Percentiles rank a stretch among this genome's conserved stretches.
Conservation (phyloP, 2,113 vertebrate genomes). For the Dipodomys stephensi region DNA sequence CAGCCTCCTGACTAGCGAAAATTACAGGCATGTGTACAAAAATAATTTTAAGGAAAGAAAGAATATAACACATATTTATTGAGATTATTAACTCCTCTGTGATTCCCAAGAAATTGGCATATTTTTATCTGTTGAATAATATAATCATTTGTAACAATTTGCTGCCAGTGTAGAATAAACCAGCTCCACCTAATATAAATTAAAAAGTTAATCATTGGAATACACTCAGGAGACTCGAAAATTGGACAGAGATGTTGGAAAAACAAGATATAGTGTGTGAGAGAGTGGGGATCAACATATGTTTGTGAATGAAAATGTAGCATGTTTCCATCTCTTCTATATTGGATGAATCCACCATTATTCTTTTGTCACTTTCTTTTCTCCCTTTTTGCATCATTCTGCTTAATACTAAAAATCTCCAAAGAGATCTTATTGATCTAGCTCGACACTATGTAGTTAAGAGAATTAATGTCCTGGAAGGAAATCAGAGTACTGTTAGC, state of each 20-base stretch:
- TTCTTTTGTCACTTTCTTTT: background rate
- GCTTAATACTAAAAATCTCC: background rate
- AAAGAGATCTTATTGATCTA: background rate
- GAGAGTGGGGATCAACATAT: background rate
- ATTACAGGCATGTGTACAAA: background rate
- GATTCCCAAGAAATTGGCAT: background rate
- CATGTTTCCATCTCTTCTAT: background rate
- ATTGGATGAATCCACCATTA: background rate
- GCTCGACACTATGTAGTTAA: background rate
- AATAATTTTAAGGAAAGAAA: background rate
- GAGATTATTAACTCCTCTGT: background rate
- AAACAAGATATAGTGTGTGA: background rate
- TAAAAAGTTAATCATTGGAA: background rate
- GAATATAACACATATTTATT: background rate
- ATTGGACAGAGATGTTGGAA: background rate
- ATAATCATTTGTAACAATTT: background rate
- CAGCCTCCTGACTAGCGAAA: no score
- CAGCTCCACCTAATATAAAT: background rate
- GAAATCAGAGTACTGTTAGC: background rate
- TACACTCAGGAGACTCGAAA: background rate
- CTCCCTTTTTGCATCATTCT: constrained; percentile 10
- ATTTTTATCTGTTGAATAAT: background rate
- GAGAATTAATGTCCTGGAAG: constrained; percentile 14
- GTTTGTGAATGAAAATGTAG: background rate
- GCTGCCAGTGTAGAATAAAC: background rate